A percentile compares a stretch with the other conserved stretches of the same genome.
Evolutionary conservation across 1,140 invertebrate species (phyloP).

Genomic region (Rhagoletis zephyria): DNA sequence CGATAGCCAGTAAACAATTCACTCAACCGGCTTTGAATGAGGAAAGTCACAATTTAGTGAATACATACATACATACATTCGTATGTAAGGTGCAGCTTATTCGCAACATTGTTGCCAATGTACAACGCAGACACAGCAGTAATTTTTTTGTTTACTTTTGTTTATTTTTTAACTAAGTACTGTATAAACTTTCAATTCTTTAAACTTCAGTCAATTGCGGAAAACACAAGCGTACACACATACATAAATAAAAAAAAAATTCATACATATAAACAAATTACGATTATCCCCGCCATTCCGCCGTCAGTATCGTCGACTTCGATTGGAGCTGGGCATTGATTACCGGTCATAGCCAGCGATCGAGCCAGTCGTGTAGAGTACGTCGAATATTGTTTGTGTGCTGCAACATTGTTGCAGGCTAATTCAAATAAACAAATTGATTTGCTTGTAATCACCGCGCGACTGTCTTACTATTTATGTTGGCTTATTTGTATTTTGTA

Average conservation of each 20-base stretch:
- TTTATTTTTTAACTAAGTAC: conserved; percentile 15
- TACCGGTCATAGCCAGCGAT: conserved; percentile 20
- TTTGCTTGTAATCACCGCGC: conserved; percentile 2
- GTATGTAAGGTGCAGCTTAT: background rate
- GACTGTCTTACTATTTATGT: background rate
- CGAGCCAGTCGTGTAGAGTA: background rate
- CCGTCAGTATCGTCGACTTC: background rate
- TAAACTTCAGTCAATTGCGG: conserved; percentile 41
- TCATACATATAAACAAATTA: conserved; percentile 32
- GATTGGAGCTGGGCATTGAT: background rate
- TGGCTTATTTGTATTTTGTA: background rate
- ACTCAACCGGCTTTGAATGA: conserved; percentile 15
- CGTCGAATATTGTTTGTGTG: background rate
- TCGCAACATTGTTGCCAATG: conserved; percentile 37
- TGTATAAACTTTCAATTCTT: conserved; percentile 49
- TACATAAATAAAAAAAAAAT: background rate
- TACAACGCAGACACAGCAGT: background rate
- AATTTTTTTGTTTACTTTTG: background rate
- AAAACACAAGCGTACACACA: background rate
- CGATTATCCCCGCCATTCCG: background rate
- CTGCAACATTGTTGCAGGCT: conserved; percentile 32
- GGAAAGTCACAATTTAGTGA: background rate
- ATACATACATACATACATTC: background rate
- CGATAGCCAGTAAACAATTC: conserved; percentile 31
- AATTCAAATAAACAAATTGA: conserved; percentile 40